These are phyloP conservation scores for Tachina fera DNA, from an alignment of 2,888 invertebrate species.

Conservation along the genomic window DNA sequence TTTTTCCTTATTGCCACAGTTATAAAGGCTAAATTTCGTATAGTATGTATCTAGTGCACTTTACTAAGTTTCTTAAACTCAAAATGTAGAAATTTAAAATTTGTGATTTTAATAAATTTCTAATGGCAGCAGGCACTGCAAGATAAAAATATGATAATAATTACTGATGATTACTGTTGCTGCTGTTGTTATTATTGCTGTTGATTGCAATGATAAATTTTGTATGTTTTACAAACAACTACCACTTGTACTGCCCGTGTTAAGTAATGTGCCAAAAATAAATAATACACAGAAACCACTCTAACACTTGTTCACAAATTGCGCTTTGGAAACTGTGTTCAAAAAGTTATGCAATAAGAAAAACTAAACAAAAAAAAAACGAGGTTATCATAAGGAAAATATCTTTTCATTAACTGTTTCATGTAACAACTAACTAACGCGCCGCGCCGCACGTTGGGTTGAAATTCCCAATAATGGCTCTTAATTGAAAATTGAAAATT, in stretches of 20 bases:
- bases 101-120: background rate
- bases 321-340: conserved; percentile 10
- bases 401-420: conserved; percentile 70
- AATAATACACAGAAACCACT: conserved; percentile 17
- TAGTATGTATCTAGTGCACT: too few relatives aligned
- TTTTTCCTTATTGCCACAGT: too few relatives aligned
- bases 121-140: background rate
- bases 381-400: conserved; percentile 66
- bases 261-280: conserved; percentile 58
- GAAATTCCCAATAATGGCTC: too few relatives aligned
- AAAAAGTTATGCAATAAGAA: background rate
- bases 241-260: conserved; percentile 60
- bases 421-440: conserved; percentile 12
- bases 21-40: too few relatives aligned
- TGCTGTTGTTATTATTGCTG: conserved; percentile 31
- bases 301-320: conserved; percentile 65
- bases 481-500: too few relatives aligned
- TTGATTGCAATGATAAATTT: conserved; percentile 55
- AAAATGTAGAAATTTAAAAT: too few relatives aligned
- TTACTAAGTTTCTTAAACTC: too few relatives aligned
- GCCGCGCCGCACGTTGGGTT: background rate
- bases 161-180: conserved; percentile 7
- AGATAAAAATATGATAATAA: conserved; percentile 44
- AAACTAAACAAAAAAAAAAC: conserved; percentile 36
- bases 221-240: conserved; percentile 68